Percentiles rank a stretch among this genome's conserved stretches.
Conservation (phyloP, 2,113 vertebrate genomes). For the Gasterosteus nipponicus region DNA sequence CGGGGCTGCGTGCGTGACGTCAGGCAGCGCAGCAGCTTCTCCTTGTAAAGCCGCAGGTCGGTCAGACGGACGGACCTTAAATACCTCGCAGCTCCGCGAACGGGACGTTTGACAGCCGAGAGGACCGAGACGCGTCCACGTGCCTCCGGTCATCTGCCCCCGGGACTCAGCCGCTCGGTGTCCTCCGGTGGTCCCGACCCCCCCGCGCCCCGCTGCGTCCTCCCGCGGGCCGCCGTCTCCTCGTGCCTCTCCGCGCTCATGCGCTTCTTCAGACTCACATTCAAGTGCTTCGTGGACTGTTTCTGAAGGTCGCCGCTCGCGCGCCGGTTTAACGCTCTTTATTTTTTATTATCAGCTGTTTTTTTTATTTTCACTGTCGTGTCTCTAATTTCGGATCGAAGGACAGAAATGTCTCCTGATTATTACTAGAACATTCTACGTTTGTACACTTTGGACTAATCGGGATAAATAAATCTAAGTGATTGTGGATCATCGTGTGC, state of each 20-base stretch:
- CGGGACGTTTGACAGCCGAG: conserved; percentile 16
- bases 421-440: conserved; percentile 1
- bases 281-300: conserved; percentile 90
- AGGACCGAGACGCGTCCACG: background rate
- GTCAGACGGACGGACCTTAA: conserved; percentile 33
- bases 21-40: conserved; percentile 8
- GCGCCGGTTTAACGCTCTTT: conserved; percentile 47
- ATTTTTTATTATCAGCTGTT: conserved; percentile 31
- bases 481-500: background rate
- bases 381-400: conserved; percentile 20
- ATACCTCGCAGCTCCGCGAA: background rate
- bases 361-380: background rate
- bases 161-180: conserved; percentile 35
- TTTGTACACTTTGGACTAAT: background rate
- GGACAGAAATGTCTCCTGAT: conserved; percentile 1
- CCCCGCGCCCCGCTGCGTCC: conserved; percentile 14
- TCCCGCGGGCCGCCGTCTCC: conserved; percentile 48
- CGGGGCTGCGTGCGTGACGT: conserved; percentile 26
- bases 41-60: conserved; percentile 58
- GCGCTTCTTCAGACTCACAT: conserved; percentile 90
- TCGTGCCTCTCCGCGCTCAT: conserved; percentile 73
- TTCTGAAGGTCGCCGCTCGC: conserved; percentile 80
- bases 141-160: background rate
- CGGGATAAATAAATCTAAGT: no score
- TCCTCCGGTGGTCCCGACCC: background rate